A percentile compares a stretch with the other conserved stretches of the same genome.
Conservation (phyloP, 1,140 invertebrate genomes). For the Pachyrhynchus sulphureomaculatus region DNA sequence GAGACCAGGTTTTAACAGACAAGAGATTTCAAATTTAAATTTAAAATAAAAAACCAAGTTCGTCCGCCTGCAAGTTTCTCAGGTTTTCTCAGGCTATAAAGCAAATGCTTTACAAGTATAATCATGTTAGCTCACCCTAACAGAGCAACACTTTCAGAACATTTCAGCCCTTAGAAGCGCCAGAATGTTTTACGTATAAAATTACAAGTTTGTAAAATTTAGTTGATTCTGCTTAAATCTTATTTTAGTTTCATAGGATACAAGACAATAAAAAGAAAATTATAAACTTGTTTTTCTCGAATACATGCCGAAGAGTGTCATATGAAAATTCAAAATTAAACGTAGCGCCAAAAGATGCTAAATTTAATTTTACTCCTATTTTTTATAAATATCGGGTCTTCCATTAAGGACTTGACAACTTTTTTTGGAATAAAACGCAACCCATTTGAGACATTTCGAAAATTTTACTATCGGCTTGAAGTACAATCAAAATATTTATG, state of each 20-base stretch:
- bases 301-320: too few relatives aligned
- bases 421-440: too few relatives aligned
- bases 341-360: too few relatives aligned
- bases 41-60: conserved; percentile 30
- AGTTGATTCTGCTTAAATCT: conserved; percentile 3
- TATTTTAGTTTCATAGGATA: not conserved
- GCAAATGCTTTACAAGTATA: conserved; percentile 37
- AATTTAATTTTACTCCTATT: too few relatives aligned
- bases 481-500: too few relatives aligned
- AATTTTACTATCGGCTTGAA: too few relatives aligned
- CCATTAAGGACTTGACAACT: too few relatives aligned
- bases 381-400: too few relatives aligned
- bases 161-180: conserved; percentile 22
- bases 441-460: too few relatives aligned
- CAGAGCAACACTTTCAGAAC: conserved; percentile 28
- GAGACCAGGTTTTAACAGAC: too few relatives aligned
- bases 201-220: conserved; percentile 29
- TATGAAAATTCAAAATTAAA: too few relatives aligned
- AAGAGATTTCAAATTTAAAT: conserved; percentile 26
- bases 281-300: too few relatives aligned
- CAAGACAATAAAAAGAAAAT: not conserved
- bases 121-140: conserved; percentile 32
- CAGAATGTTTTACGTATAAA: conserved; percentile 29
- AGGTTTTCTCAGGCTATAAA: conserved; percentile 34
- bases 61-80: conserved; percentile 18